These are phyloP conservation scores for Apis dorsata DNA, from an alignment of 1,140 invertebrate species.

Conservation along the genomic window DNA sequence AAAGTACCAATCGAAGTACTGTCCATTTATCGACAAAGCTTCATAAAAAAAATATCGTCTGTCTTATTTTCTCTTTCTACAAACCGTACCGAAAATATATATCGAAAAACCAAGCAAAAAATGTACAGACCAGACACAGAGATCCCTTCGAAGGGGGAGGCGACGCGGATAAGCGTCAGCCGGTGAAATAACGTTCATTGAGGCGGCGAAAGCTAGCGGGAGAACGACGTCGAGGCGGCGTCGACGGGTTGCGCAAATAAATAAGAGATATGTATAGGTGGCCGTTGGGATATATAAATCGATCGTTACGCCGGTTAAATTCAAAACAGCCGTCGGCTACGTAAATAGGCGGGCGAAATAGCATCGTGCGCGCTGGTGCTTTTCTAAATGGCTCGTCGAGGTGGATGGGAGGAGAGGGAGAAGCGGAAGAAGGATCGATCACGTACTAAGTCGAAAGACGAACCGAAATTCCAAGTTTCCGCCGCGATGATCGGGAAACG, in stretches of 20 bases:
- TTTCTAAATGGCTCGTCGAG: conserved; percentile 17
- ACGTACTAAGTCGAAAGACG: background rate
- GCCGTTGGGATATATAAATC: conserved; percentile 43
- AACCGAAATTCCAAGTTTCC: conserved; percentile 8
- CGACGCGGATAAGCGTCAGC: conserved; percentile 16
- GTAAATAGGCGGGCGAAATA: conserved; percentile 36
- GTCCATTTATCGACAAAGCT: too few species aligned
- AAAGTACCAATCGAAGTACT: too few species aligned
- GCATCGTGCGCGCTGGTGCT: conserved; percentile 21
- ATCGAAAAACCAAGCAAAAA: background rate
- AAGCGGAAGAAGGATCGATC: conserved; percentile 28
- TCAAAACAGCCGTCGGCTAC: conserved; percentile 44
- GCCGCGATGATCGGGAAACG: conserved; percentile 23
- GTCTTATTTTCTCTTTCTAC: too few species aligned
- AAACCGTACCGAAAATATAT: too few species aligned
- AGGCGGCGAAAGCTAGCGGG: conserved; percentile 15
- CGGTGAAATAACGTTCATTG: conserved; percentile 36
- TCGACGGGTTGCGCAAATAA: conserved; percentile 38
- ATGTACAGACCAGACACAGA: background rate
- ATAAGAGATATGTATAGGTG: conserved; percentile 28
- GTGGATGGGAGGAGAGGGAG: background rate
- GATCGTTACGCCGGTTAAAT: conserved; percentile 46
- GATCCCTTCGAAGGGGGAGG: background rate
- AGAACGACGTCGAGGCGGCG: background rate
- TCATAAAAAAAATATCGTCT: too few species aligned